Conservation (phyloP, 2,113 vertebrate genomes). For the Calypte anna region DNA sequence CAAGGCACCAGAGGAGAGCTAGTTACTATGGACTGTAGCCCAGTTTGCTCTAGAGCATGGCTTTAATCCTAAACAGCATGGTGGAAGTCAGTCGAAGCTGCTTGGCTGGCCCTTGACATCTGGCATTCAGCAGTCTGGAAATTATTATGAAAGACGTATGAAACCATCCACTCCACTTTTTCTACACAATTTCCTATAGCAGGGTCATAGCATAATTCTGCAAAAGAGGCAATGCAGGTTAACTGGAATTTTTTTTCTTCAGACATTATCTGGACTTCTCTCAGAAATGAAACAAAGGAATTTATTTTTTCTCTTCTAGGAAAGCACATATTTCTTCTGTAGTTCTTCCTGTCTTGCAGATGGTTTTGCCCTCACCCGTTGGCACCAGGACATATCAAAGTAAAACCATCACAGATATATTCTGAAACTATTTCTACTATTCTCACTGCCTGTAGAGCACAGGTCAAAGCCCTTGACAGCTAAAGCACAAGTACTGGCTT, state of each 20-base stretch:
- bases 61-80: not conserved
- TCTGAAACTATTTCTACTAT: not conserved
- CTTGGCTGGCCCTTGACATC: not conserved
- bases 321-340: not conserved
- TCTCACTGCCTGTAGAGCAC: not conserved
- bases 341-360: not conserved
- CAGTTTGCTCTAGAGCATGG: not conserved
- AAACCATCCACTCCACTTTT: not conserved
- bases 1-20: not conserved
- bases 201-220: not conserved
- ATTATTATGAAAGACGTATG: not conserved
- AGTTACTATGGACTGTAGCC: not conserved
- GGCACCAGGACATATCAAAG: not conserved
- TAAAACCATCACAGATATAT: not conserved
- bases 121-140: not conserved
- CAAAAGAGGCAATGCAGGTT: not conserved
- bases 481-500: not conserved
- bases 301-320: not conserved
- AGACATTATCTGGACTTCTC: not conserved
- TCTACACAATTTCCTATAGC: not conserved
- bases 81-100: not conserved
- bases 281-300: not conserved
- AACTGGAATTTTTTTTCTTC: not conserved
- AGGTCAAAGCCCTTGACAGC: not conserved
- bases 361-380: not conserved